These are phyloP conservation scores for Cyanoliseus patagonus DNA, from an alignment of 2,113 vertebrate species.

Conservation along the genomic window DNA sequence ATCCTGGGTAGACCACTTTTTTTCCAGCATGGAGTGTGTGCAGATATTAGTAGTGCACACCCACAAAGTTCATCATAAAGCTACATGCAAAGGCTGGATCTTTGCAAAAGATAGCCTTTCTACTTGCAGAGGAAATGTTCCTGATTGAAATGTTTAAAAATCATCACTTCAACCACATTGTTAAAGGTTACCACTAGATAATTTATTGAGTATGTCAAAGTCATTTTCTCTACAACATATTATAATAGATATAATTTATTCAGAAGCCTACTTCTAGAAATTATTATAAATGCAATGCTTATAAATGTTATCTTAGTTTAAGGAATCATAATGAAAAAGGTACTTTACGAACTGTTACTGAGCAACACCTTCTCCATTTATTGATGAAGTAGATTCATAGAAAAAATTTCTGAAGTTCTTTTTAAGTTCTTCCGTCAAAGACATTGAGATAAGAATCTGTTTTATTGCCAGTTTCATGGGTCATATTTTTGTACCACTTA, in stretches of 20 bases:
- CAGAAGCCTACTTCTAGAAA: not conserved
- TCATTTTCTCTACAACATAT: not conserved
- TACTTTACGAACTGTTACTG: not conserved
- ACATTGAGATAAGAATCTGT: slow-evolving; percentile 22
- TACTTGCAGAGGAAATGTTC: not conserved
- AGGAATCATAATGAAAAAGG: not conserved
- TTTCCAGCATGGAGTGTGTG: not conserved
- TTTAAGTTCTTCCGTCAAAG: slow-evolving; percentile 55
- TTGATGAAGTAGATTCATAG: slow-evolving; percentile 36
- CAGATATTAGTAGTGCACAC: not conserved
- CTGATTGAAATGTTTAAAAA: not conserved
- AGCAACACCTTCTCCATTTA: slow-evolving; percentile 30
- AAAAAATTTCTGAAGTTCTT: slow-evolving; percentile 18
- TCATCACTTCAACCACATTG: not conserved
- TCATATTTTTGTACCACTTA: not conserved
- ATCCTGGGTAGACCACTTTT: not conserved
- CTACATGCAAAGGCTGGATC: not conserved
- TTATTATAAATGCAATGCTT: slow-evolving; percentile 4
- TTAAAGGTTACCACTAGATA: slow-evolving; percentile 14
- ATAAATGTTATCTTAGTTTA: slow-evolving; percentile 20
- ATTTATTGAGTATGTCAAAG: slow-evolving; percentile 17
- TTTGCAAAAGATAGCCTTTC: not conserved
- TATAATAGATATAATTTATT: slow-evolving; percentile 20
- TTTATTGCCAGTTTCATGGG: slow-evolving; percentile 15
- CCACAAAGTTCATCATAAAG: not conserved